Conservation (phyloP, 2,797 vertebrate species). For the Gephyroberyx darwinii region DNA sequence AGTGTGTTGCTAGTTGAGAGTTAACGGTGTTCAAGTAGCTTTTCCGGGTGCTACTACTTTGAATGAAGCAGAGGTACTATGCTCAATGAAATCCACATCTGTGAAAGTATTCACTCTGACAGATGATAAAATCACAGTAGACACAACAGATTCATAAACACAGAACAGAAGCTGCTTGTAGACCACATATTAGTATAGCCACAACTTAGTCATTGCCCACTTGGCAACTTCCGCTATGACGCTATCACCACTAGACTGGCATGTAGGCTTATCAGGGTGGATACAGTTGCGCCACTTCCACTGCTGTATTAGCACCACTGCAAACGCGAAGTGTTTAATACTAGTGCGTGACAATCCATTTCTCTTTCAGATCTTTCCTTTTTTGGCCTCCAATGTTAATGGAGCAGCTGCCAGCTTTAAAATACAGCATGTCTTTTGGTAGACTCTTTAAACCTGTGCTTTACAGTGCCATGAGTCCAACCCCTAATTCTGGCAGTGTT, state of each 20-base stretch:
- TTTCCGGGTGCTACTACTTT: constrained; percentile 46
- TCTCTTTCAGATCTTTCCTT: too few species aligned
- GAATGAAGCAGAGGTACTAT: constrained; percentile 49
- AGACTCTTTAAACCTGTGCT: too few species aligned
- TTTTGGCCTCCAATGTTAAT: too few species aligned
- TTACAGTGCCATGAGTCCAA: too few species aligned
- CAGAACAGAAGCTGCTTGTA: constrained; percentile 20
- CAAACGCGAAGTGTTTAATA: too few species aligned
- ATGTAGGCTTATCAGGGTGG: constrained; percentile 46
- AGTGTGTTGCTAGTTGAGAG: constrained; percentile 26
- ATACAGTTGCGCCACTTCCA: constrained; percentile 36
- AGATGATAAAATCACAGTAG: constrained; percentile 34
- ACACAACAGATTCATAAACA: constrained; percentile 48
- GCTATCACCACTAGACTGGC: constrained; percentile 30
- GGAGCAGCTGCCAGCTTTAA: too few species aligned
- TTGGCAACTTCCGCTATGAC: constrained; percentile 21
- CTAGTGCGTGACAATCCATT: too few species aligned
- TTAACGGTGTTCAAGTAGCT: constrained; percentile 51
- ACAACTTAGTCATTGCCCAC: constrained; percentile 8
- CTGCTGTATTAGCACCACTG: too few species aligned
- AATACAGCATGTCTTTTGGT: too few species aligned
- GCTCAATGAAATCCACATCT: constrained; percentile 55
- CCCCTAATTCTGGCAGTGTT: neutral
- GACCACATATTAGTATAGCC: neutral
- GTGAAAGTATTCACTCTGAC: constrained; percentile 53